phyloP scores from a whole-genome alignment of 2,797 vertebrate species.

The Diceros bicornis region DNA sequence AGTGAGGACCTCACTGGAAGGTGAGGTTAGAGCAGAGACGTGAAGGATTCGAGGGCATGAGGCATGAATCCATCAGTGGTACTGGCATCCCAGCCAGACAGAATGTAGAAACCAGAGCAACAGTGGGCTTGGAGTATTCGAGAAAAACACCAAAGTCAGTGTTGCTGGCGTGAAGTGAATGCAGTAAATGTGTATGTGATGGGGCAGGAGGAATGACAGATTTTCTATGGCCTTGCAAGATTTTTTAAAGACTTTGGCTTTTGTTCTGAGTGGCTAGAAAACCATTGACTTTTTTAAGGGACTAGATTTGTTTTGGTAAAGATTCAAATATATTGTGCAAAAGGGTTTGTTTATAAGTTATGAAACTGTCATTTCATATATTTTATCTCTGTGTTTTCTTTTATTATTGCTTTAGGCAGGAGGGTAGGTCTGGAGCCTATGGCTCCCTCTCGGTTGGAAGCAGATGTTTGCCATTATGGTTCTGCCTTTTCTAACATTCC shows the following conservation, averaged over 20 bases:
- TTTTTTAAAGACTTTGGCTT: not conserved
- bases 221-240: not conserved
- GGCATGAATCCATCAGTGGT: accelerated
- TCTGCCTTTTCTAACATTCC: not conserved
- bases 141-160: not conserved
- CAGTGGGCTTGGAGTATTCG: not conserved
- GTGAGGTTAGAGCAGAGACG: not conserved
- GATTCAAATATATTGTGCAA: not conserved
- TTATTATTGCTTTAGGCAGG: not conserved
- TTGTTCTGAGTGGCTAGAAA: not conserved
- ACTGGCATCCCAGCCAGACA: not conserved
- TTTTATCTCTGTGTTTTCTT: not conserved
- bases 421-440: not conserved
- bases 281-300: not conserved
- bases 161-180: not conserved
- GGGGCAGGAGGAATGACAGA: not conserved
- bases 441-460: not conserved
- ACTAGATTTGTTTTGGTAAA: not conserved
- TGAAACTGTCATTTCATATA: not conserved
- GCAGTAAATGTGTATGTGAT: not conserved
- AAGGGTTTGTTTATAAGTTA: not conserved
- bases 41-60: not conserved
- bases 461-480: not conserved
- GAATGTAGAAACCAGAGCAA: not conserved
- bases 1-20: not conserved